Conservation (phyloP, 2,797 vertebrate species). For the Cyprinella venusta region DNA sequence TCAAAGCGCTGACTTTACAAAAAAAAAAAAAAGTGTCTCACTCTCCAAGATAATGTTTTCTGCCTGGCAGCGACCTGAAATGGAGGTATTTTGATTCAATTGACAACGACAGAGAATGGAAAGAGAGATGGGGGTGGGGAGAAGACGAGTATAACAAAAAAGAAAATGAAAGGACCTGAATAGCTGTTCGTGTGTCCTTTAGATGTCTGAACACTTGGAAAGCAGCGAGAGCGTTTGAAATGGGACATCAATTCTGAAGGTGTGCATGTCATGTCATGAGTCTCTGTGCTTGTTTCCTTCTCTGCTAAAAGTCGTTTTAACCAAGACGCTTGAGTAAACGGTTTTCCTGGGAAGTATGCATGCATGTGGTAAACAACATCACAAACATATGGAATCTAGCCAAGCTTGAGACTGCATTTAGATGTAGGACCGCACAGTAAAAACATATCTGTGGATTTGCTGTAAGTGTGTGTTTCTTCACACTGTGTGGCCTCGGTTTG, state of each 20-base stretch:
- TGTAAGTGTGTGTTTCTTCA: conserved; percentile 1
- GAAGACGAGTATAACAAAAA: conserved; percentile 49
- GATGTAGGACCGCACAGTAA: not conserved
- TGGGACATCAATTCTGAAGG: not conserved
- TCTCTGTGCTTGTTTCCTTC: not conserved
- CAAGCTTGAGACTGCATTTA: conserved; percentile 3
- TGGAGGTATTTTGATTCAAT: conserved; percentile 52
- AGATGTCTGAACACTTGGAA: conserved; percentile 2
- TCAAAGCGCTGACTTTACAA: conserved; percentile 68
- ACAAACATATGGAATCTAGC: not conserved
- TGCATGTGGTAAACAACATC: not conserved
- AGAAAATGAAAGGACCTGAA: conserved; percentile 64
- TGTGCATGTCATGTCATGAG: not conserved
- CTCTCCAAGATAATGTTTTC: conserved; percentile 62
- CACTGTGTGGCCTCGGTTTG: conserved; percentile 20
- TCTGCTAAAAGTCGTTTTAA: not conserved
- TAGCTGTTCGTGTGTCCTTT: not conserved
- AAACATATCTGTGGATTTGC: not conserved
- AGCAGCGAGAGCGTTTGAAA: not conserved
- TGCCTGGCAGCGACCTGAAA: conserved; percentile 68
- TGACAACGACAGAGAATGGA: conserved; percentile 1
- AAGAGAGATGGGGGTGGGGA: conserved; percentile 21
- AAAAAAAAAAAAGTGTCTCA: conserved; percentile 58
- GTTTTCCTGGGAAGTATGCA: not conserved
- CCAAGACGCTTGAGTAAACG: not conserved